Evolutionary conservation across 2,797 vertebrate species (phyloP).

Genomic region (Nyctalus aviator): DNA sequence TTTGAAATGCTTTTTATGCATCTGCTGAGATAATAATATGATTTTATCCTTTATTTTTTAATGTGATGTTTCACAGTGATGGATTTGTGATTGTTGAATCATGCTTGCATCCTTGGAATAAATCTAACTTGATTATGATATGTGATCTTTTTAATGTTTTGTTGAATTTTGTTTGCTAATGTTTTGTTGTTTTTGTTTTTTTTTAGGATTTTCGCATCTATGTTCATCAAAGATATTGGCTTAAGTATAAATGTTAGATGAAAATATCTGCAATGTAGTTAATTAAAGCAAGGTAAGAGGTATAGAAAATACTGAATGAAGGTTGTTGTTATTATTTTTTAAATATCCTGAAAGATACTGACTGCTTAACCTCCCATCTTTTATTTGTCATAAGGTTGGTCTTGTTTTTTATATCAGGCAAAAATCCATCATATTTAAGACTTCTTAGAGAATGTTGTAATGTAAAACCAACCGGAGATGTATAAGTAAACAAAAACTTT

Average conservation of each 20-base stretch:
- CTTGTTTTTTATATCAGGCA: conserved; percentile 55
- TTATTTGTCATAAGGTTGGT: conserved; percentile 35
- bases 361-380: conserved; percentile 24
- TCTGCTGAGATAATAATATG: not conserved
- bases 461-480: not conserved
- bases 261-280: not conserved
- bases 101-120: not conserved
- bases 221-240: not conserved
- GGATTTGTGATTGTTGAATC: not conserved
- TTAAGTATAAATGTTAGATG: not conserved
- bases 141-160: not conserved
- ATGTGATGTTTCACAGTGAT: not conserved
- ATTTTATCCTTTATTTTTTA: not conserved
- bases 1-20: not conserved
- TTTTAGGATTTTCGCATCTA: not conserved
- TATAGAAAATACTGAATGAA: not conserved
- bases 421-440: not conserved
- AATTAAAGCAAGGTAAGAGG: not conserved
- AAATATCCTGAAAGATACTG: not conserved
- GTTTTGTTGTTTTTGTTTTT: not conserved
- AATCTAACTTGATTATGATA: not conserved
- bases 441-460: conserved; percentile 19
- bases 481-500: not conserved
- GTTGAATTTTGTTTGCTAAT: not conserved
- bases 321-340: not conserved